Evolutionary conservation across 2,888 invertebrate genomes (phyloP), one percentile per base, ranked within the genome.

Genomic region (Drosophila neonasuta): DNA sequence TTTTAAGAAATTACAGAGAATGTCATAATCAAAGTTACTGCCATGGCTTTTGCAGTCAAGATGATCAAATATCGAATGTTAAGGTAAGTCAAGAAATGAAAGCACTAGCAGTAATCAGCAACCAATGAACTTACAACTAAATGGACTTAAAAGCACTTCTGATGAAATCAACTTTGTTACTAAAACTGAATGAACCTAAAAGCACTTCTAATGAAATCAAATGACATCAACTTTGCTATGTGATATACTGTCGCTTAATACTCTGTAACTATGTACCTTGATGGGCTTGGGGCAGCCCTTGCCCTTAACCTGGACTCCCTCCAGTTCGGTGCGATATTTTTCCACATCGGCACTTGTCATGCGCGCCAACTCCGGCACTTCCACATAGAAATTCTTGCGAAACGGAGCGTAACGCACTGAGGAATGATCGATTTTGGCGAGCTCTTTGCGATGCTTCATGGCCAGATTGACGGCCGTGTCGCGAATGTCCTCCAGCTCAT

Each of bases 281-380:
- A 99, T 97, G 0, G 96, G 96, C 89, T 97, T 98, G 0, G 99
- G 99, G 89, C 98, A 98, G 8, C 97, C 97, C 89, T 98, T 98
- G 24, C 99, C 99, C 89, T 97, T 96, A 0, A 99, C 98, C 78
- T 97, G 93, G 60, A 99, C 97, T 1, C 97, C 98, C 92, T 99
- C 99, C 70, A 99, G 89, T 83, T 99, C 98, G 72, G 94, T 94
- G 83, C 95, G 94, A 88, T 97, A 97, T 0, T 94, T 93, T 68
- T 97, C 97, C 0, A 97, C 96, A 82, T 97, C 96, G 88, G 96
- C 96, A 29, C 93, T 89, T 0, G 97, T 96, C 98, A 99, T 97
- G 86, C 95, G 94, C 0, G 96, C 93, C 74, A 99, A 93, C 91
- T 99, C 99, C 48, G 97, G 99, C 2, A 96, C 98, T 93, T 99